Evolutionary conservation across 2,113 vertebrate species (phyloP).

Genomic region (Syngnathus floridae): DNA sequence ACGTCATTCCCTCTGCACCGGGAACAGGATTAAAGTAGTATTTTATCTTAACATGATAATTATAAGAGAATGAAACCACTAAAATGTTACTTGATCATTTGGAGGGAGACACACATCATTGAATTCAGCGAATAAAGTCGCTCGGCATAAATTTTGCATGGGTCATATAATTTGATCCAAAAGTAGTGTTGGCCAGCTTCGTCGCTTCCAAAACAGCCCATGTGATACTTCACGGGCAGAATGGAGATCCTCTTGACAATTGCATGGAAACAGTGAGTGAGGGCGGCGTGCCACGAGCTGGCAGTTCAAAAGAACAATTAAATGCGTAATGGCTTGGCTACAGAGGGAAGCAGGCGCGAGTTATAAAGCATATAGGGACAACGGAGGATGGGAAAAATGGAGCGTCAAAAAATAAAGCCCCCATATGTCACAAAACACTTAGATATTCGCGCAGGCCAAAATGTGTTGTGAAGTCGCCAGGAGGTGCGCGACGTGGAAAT

Average conservation of each 20-base stretch:
- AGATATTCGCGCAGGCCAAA: conserved; percentile 54
- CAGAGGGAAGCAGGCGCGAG: conserved; percentile 12
- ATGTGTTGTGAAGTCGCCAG: conserved; percentile 44
- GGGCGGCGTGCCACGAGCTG: conserved; percentile 26
- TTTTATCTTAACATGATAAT: too few relatives aligned
- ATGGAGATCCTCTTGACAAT: conserved; percentile 44
- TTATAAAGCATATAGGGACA: conserved; percentile 35
- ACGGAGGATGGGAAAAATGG: conserved; percentile 37
- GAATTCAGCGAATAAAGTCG: not conserved
- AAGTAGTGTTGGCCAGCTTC: not conserved
- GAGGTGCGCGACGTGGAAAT: conserved; percentile 48
- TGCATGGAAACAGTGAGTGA: conserved; percentile 41
- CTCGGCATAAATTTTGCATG: not conserved
- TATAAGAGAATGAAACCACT: not conserved
- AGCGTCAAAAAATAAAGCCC: conserved; percentile 30
- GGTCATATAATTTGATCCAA: not conserved
- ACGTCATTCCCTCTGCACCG: not conserved
- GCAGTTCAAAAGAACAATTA: conserved; percentile 54
- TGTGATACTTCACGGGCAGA: conserved; percentile 46
- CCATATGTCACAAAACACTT: conserved; percentile 49
- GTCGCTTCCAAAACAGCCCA: not conserved
- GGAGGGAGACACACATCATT: not conserved
- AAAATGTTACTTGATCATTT: not conserved
- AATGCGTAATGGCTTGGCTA: conserved; percentile 30
- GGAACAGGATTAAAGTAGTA: too few relatives aligned